A percentile compares a stretch with the other conserved stretches of the same genome.
phyloP scores from a whole-genome alignment of 1,140 invertebrate genomes.

The Neodiprion fabricii region DNA sequence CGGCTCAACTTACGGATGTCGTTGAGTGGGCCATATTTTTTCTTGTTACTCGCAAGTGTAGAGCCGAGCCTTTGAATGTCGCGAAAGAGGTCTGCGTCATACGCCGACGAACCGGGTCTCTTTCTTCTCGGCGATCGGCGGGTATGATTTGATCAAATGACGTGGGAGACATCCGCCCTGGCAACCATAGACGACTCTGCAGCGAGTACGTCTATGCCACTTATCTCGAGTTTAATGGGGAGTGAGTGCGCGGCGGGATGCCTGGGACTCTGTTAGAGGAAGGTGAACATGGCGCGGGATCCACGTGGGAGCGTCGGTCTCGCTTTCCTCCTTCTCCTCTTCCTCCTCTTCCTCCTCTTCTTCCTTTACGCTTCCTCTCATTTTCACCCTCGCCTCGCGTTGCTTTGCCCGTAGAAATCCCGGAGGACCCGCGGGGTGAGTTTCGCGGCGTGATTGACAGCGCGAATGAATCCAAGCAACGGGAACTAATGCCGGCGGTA shows the following conservation, averaged over 20 bases:
- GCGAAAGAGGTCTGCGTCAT: not conserved
- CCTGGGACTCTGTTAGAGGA: not conserved
- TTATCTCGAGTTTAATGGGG: not conserved
- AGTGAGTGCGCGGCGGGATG: not conserved
- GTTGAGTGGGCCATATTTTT: too few relatives aligned
- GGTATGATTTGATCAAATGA: not conserved
- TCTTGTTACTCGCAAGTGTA: too few relatives aligned
- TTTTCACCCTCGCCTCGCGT: not conserved
- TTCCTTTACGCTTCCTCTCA: not conserved
- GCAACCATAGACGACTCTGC: too few relatives aligned
- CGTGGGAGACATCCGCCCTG: not conserved
- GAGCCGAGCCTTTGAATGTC: too few relatives aligned
- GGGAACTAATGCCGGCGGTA: conserved; percentile 40
- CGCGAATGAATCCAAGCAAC: conserved; percentile 36
- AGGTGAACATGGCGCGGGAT: not conserved
- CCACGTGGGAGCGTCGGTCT: not conserved
- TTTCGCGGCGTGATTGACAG: conserved; percentile 41
- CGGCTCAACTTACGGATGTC: too few relatives aligned
- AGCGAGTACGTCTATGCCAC: not conserved
- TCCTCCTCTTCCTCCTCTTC: not conserved
- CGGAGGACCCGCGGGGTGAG: conserved; percentile 15
- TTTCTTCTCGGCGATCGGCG: not conserved
- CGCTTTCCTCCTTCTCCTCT: conserved; percentile 8
- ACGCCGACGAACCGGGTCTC: not conserved
- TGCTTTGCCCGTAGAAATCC: not conserved